Conservation (phyloP, 1,140 invertebrate genomes). For the Asobara japonica region DNA sequence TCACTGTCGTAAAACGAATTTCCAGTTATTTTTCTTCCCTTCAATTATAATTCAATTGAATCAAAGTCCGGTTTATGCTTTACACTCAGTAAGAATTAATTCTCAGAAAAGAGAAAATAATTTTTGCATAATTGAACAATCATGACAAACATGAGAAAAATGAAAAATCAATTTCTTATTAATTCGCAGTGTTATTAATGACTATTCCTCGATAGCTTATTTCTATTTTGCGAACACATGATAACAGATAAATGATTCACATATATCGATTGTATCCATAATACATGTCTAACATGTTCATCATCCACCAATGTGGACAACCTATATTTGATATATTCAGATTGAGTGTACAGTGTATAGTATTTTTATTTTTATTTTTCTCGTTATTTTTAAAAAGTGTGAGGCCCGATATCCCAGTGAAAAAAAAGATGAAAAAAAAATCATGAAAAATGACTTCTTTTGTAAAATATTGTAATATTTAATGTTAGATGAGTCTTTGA, state of each 20-base stretch:
- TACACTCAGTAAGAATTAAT: slow-evolving; percentile 34
- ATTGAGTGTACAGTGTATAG: slow-evolving; percentile 54
- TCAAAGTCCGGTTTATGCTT: slow-evolving; percentile 33
- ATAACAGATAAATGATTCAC: not conserved
- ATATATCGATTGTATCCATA: slow-evolving; percentile 12
- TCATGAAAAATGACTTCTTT: not conserved
- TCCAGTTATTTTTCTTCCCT: not conserved
- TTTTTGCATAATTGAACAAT: not conserved
- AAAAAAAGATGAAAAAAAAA: slow-evolving; percentile 53
- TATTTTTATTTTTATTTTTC: slow-evolving; percentile 37
- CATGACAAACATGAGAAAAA: not conserved
- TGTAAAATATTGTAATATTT: slow-evolving; percentile 7
- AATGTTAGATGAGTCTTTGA: too few relatives aligned
- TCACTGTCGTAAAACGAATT: slow-evolving; percentile 3
- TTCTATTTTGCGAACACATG: not conserved
- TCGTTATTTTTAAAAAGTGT: not conserved
- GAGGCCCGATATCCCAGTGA: slow-evolving; percentile 49
- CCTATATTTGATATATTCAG: slow-evolving; percentile 31
- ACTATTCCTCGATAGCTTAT: not conserved
- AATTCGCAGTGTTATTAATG: not conserved
- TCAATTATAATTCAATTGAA: slow-evolving; percentile 1
- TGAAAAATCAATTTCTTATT: not conserved
- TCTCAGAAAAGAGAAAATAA: not conserved
- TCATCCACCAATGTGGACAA: not conserved
- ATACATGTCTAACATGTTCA: not conserved